Conservation (phyloP, 1,140 invertebrate species). For the Oncopodura yosiiana region DNA sequence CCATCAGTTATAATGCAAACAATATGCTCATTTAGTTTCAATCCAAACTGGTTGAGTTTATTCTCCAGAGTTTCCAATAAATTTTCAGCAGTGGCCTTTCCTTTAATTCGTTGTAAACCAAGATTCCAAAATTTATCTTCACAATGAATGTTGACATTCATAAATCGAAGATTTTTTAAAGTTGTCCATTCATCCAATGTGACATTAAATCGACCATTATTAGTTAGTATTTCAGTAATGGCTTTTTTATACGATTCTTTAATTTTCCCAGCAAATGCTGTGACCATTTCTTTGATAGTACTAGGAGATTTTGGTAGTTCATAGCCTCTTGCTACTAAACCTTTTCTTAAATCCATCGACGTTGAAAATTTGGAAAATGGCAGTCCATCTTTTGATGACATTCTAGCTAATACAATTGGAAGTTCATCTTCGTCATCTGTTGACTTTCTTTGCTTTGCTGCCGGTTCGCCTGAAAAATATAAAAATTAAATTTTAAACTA, state of each 20-base stretch:
- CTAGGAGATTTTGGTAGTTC: not conserved
- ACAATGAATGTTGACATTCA: slow-evolving; percentile 1
- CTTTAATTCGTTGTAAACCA: slow-evolving; percentile 5
- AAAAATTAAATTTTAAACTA: too few species aligned
- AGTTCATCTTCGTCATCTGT: too few species aligned
- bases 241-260: not conserved
- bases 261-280: not conserved
- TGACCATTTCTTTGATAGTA: not conserved
- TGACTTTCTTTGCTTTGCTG: too few species aligned
- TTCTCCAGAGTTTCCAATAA: not conserved
- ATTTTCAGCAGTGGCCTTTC: slow-evolving; percentile 1
- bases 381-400: not conserved
- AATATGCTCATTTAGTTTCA: slow-evolving; percentile 1
- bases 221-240: not conserved
- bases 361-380: not conserved
- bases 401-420: too few species aligned
- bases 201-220: not conserved
- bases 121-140: slow-evolving; percentile 2
- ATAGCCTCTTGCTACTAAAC: not conserved
- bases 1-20: slow-evolving; percentile 12
- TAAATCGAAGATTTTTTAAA: not conserved
- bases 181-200: slow-evolving; percentile 11
- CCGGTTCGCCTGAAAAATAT: too few species aligned
- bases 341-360: not conserved
- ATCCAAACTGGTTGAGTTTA: not conserved